A percentile compares a stretch with the other conserved stretches of the same genome.
Evolutionary conservation across 1,140 invertebrate species (phyloP).

Genomic region (Heliconius hermathena): DNA sequence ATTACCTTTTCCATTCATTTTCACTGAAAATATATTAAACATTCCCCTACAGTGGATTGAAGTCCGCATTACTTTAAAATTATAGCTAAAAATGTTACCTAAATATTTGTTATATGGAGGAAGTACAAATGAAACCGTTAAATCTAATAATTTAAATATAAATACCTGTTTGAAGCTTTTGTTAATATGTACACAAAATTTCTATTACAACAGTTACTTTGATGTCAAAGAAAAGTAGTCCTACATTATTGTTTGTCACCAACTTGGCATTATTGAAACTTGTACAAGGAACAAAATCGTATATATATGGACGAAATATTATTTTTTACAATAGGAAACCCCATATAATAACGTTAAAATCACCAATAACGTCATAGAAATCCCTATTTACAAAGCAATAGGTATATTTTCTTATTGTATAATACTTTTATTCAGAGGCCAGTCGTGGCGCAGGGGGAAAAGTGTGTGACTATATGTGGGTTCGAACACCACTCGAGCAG

Average conservation of each 20-base stretch:
- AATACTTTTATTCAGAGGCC: too few species aligned
- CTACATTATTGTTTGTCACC: conserved; percentile 24
- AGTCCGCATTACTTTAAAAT: neutral
- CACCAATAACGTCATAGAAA: conserved; percentile 46
- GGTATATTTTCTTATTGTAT: conserved; percentile 24
- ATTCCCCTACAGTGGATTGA: neutral
- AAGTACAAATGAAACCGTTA: neutral
- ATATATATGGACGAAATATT: conserved; percentile 36
- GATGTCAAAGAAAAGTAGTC: conserved; percentile 25
- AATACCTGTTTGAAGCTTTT: conserved; percentile 1
- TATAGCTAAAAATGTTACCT: neutral
- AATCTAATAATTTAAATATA: neutral
- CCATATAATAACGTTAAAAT: conserved; percentile 40
- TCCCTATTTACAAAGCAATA: conserved; percentile 28
- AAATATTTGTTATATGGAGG: neutral
- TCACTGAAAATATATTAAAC: neutral
- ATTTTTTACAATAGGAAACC: conserved; percentile 52
- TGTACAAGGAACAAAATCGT: conserved; percentile 29
- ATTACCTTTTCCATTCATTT: too few species aligned
- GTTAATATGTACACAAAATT: neutral
- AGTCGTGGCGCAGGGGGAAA: too few species aligned
- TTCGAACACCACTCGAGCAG: too few species aligned
- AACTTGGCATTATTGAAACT: conserved; percentile 25
- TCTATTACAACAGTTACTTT: conserved; percentile 18
- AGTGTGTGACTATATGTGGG: too few species aligned